These are phyloP conservation scores for Chironomus tepperi DNA, from an alignment of 1,140 invertebrate species.

Conservation along the genomic window DNA sequence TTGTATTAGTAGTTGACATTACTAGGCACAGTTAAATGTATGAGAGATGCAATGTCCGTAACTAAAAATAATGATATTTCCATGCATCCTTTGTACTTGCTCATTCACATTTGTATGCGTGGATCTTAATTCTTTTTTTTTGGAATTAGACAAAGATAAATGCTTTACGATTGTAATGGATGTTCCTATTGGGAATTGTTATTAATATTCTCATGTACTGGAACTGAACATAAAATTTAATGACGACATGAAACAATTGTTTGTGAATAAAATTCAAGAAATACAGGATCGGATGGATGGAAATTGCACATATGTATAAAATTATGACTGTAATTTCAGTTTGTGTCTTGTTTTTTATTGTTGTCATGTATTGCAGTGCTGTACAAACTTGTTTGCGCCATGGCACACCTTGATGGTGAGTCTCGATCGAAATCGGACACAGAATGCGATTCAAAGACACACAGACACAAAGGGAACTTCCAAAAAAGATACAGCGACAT, in stretches of 20 bases:
- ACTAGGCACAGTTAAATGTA: not conserved
- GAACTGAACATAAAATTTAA: not conserved
- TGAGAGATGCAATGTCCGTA: conserved; percentile 16
- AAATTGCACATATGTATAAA: too few species aligned
- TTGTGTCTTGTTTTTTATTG: too few species aligned
- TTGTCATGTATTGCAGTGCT: too few species aligned
- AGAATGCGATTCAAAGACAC: too few species aligned
- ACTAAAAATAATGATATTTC: conserved; percentile 10
- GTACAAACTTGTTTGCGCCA: too few species aligned
- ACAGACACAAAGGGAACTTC: too few species aligned
- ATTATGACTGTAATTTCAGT: too few species aligned
- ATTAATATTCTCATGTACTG: not conserved
- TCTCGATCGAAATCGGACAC: too few species aligned
- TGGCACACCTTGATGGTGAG: too few species aligned
- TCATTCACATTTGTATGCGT: not conserved
- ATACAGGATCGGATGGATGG: too few species aligned
- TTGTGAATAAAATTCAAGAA: too few species aligned
- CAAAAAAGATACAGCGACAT: too few species aligned
- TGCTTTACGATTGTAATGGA: conserved; percentile 7
- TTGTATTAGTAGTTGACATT: not conserved
- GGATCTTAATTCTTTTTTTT: not conserved
- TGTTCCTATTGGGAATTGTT: not conserved
- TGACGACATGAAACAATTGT: not conserved
- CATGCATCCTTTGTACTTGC: not conserved
- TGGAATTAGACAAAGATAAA: not conserved